phyloP scores from a whole-genome alignment of 2,888 invertebrate species.

The Sycophila texana region DNA sequence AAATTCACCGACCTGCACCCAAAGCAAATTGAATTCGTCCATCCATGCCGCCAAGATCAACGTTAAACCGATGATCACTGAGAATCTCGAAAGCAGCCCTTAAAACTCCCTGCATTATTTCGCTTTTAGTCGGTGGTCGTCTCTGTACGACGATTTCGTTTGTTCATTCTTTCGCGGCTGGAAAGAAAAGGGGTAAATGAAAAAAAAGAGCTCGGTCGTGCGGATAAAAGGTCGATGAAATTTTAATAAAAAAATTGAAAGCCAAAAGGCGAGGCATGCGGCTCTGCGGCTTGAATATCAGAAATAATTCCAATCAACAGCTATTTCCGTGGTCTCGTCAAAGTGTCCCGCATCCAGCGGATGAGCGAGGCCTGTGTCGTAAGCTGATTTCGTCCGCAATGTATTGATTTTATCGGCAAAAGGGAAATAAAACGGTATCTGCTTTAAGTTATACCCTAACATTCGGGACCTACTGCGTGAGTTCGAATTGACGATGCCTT shows the following conservation, averaged over 20 bases:
- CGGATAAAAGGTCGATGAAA: background rate
- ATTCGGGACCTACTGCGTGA: too few relatives aligned
- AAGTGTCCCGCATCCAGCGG: background rate
- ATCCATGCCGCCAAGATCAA: too few relatives aligned
- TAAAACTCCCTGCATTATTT: too few relatives aligned
- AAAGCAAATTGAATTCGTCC: too few relatives aligned
- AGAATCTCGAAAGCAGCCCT: too few relatives aligned
- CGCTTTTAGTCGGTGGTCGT: too few relatives aligned
- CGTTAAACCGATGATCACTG: too few relatives aligned
- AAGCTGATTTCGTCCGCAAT: constrained; percentile 16
- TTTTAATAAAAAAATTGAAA: constrained; percentile 39
- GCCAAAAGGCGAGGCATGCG: background rate
- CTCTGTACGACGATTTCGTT: too few relatives aligned
- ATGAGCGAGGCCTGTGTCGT: background rate
- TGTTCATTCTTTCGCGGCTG: too few relatives aligned
- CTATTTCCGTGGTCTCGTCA: constrained; percentile 30
- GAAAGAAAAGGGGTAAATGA: background rate
- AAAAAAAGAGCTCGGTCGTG: background rate
- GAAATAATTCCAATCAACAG: constrained; percentile 41
- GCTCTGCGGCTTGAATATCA: background rate
- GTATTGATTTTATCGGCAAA: constrained; percentile 7
- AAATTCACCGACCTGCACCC: too few relatives aligned
- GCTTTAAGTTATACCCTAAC: too few relatives aligned
- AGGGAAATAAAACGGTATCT: constrained; percentile 12
- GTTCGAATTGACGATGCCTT: too few relatives aligned